Evolutionary conservation across 2,888 invertebrate species (phyloP).

Genomic region (Glyphotaelius pellucidus): DNA sequence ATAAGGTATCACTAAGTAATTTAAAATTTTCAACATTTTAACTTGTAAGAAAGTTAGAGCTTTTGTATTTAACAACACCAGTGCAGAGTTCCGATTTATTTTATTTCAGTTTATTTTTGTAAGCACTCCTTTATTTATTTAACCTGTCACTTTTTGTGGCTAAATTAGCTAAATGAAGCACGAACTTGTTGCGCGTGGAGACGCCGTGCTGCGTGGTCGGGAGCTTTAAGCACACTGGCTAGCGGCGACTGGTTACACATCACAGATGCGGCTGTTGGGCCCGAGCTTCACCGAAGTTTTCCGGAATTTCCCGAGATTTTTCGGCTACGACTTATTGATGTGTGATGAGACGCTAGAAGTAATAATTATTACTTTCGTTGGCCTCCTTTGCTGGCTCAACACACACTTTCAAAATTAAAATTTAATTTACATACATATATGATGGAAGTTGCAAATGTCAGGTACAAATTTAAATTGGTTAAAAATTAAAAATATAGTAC

Average conservation of each 20-base stretch:
- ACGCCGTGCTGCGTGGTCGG: not conserved
- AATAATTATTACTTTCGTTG: conserved; percentile 3
- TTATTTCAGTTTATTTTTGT: not conserved
- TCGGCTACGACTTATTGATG: conserved; percentile 63
- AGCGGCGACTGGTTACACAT: conserved; percentile 45
- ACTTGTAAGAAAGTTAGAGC: not conserved
- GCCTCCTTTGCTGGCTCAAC: not conserved
- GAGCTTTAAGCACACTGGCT: conserved; percentile 53
- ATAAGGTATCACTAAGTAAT: not conserved
- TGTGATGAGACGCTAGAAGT: conserved; percentile 40
- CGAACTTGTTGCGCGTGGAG: conserved; percentile 11
- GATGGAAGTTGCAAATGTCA: too few species aligned
- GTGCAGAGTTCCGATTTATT: not conserved
- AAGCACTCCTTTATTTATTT: conserved; percentile 2
- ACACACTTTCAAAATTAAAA: not conserved
- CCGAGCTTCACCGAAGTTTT: conserved; percentile 58
- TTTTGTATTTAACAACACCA: not conserved
- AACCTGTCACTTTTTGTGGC: not conserved
- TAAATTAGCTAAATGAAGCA: not conserved
- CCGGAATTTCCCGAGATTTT: conserved; percentile 62
- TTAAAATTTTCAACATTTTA: not conserved
- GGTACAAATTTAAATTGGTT: too few species aligned
- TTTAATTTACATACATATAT: too few species aligned
- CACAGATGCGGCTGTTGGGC: conserved; percentile 55
- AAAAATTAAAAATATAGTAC: too few species aligned